Evolutionary conservation across 2,113 vertebrate genomes (phyloP).

Genomic region (Myocastor coypus): DNA sequence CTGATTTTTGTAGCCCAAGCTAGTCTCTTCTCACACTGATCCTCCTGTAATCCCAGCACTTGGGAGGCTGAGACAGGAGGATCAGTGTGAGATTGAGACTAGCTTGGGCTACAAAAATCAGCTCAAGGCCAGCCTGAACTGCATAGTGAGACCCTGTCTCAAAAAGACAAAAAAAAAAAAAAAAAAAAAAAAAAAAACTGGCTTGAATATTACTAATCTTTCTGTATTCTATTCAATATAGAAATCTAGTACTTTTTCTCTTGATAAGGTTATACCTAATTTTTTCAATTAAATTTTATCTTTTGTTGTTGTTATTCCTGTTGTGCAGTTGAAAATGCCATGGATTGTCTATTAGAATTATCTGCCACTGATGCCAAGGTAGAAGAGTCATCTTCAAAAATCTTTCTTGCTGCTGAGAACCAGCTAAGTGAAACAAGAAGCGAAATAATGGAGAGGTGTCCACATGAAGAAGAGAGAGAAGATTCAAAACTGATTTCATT

Average conservation of each 20-base stretch:
- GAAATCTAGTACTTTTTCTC: conserved; percentile 46
- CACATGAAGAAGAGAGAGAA: conserved; percentile 66
- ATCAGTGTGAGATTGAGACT: too few relatives aligned
- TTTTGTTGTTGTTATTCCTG: conserved; percentile 43
- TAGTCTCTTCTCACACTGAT: too few relatives aligned
- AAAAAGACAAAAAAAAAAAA: too few relatives aligned
- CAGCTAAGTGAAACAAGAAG: conserved; percentile 62
- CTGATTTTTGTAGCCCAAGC: too few relatives aligned
- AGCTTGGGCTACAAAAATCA: too few relatives aligned
- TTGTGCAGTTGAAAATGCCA: conserved; percentile 93
- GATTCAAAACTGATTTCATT: conserved; percentile 67
- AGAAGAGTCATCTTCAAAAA: conserved; percentile 75
- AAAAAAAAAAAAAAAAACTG: too few relatives aligned
- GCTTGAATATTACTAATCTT: conserved; percentile 29
- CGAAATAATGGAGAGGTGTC: conserved; percentile 66
- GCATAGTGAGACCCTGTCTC: too few relatives aligned
- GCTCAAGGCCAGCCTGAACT: too few relatives aligned
- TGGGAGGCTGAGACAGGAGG: too few relatives aligned
- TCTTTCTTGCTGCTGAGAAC: conserved; percentile 82
- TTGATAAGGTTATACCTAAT: neutral
- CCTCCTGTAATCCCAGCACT: too few relatives aligned
- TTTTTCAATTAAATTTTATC: conserved; percentile 12
- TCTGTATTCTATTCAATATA: neutral
- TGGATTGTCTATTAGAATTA: conserved; percentile 96
- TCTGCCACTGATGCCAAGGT: conserved; percentile 90